Base-by-base conservation (phyloP, 2,797 vertebrate species). In the Rhynchotus rufescens region DNA sequence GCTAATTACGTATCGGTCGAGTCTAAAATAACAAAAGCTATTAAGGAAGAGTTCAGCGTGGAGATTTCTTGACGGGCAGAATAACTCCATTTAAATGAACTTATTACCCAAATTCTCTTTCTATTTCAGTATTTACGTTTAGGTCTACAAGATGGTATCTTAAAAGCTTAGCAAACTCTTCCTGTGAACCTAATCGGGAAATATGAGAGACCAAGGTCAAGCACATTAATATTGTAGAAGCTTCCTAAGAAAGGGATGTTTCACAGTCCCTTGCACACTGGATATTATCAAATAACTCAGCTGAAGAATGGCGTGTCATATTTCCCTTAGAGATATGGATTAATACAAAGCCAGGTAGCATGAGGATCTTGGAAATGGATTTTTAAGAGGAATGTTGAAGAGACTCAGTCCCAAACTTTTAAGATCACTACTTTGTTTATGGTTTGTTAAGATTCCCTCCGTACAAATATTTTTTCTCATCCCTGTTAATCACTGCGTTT, bases 1-100 rank as follows among this genome's bases (percentile, higher is more conserved):
- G 71, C 83, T 92, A 91, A 95, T 95, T 92, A 91, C 9, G 26
- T 15, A 21, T 65, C 87, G 72, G 54, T 2, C 59, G 23, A 22
- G 59, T 45, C 62, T 72, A 52, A 90, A 88, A 90, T 84, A 92
- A 93, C 82, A 95, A 80, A 94, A 93, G 42, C 59, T 74, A 86
- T 68, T 75, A 78, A 65, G 83, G 65, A 83, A 68, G 1, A 54
- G 73, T 72, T 87, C 4, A 17, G 62, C 83, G 77, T 20, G 72
- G 72, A 84, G 73, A 78, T 87, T 80, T 80, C 62, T 64, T 54
- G 79, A 93, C 34, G 69, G 83, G 77, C 62, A 88, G 91, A 92
- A 92, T 6, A 28, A 60, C 82, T 88, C 79, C 51, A 81, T 66
- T 86, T 60, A 49, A 88, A 94, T 76, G 62, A 75, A 87, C 17